Evolutionary conservation across 2,113 vertebrate genomes (phyloP).

Genomic region (Phasianus colchicus): DNA sequence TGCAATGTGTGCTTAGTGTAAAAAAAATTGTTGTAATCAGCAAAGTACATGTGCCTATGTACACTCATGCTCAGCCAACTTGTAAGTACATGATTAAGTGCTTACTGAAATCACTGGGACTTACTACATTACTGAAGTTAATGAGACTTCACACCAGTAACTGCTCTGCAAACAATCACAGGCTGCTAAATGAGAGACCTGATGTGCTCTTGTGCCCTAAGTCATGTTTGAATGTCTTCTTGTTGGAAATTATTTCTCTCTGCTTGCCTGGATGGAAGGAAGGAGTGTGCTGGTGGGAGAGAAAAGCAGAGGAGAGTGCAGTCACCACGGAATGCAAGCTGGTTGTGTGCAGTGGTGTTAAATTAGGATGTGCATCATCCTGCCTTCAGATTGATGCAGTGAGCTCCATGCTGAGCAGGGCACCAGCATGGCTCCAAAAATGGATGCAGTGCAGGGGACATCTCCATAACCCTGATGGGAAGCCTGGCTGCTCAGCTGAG

Average conservation of each 20-base stretch:
- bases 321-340: rapidly evolving
- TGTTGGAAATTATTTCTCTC: background rate
- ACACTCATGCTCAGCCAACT: background rate
- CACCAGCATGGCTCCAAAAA: rapidly evolving
- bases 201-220: background rate
- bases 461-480: background rate
- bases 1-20: background rate
- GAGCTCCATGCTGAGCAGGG: background rate
- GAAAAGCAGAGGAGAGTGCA: background rate
- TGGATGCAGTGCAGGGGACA: no score
- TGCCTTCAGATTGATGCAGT: rapidly evolving
- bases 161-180: background rate
- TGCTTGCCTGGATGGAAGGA: rapidly evolving
- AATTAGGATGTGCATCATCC: background rate
- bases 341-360: rapidly evolving
- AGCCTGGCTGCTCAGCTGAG: background rate
- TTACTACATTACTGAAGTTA: background rate
- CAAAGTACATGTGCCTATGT: background rate
- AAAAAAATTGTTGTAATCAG: background rate
- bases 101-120: background rate
- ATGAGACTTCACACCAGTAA: background rate
- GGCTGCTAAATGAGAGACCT: background rate
- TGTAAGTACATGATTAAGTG: conserved; percentile 1
- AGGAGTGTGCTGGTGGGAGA: background rate
- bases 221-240: background rate